Conservation (phyloP, 92 coral and sea anemone genomes). For the Parazoanthus swiftii region DNA sequence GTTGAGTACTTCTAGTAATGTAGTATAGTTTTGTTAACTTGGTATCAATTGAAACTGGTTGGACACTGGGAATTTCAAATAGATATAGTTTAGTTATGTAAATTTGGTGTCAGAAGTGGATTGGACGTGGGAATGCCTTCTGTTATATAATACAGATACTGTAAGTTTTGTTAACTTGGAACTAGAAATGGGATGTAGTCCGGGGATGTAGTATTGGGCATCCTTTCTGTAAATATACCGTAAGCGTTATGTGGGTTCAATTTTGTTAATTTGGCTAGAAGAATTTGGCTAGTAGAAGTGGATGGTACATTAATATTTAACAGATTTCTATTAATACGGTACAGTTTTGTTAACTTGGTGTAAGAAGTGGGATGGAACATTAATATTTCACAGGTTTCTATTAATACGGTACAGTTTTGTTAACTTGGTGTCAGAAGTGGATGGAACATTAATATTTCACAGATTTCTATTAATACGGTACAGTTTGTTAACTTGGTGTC, state of each 20-base stretch:
- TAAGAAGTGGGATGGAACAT: neutral
- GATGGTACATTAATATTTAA: neutral
- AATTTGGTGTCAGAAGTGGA: too few relatives aligned
- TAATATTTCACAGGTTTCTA: neutral
- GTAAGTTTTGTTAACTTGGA: neutral
- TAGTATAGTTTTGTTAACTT: too few relatives aligned
- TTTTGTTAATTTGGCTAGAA: neutral
- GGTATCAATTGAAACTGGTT: too few relatives aligned
- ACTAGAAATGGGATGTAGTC: neutral
- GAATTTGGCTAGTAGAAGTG: too few relatives aligned
- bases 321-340: neutral
- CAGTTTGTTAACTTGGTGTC: too few relatives aligned
- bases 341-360: neutral
- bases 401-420: neutral
- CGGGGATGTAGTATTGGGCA: neutral
- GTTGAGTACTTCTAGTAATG: too few relatives aligned
- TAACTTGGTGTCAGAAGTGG: neutral
- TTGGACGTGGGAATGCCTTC: too few relatives aligned
- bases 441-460: too few relatives aligned
- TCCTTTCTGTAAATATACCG: neutral
- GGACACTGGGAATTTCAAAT: too few relatives aligned
- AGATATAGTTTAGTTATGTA: too few relatives aligned
- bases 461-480: too few relatives aligned
- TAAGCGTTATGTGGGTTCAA: neutral
- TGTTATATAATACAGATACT: neutral